Percentiles rank a stretch among this genome's conserved stretches.
Conservation (phyloP, 2,797 vertebrate genomes). For the Bothrops alternatus region DNA sequence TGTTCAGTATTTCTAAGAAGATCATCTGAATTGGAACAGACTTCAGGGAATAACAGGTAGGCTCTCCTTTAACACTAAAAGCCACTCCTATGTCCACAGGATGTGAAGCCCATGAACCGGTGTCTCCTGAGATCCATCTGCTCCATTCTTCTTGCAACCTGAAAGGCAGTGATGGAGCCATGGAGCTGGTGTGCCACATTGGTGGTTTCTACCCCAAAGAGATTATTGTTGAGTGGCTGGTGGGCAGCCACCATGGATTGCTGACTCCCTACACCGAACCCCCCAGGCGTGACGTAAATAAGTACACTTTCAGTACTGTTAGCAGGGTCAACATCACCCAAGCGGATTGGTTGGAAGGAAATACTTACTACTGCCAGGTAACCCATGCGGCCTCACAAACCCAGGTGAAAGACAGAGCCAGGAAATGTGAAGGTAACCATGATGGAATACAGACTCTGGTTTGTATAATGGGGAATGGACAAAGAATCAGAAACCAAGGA, state of each 20-base stretch:
- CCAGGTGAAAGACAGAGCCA: rapidly evolving
- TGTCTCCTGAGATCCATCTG: background rate
- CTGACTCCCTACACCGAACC: rapidly evolving
- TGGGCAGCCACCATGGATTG: rapidly evolving
- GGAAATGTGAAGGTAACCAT: conserved; percentile 49
- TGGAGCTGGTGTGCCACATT: conserved; percentile 48
- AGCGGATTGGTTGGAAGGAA: conserved; percentile 9
- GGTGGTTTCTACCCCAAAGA: background rate
- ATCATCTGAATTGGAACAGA: background rate
- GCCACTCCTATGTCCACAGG: background rate
- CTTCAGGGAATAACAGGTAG: background rate
- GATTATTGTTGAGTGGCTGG: conserved; percentile 42
- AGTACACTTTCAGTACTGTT: background rate
- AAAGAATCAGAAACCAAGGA: background rate
- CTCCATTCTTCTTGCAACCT: conserved; percentile 47
- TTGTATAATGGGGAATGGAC: background rate
- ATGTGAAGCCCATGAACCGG: background rate
- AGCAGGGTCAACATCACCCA: conserved; percentile 43
- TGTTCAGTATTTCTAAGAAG: background rate
- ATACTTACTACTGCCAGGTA: conserved; percentile 44
- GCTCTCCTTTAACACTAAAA: background rate
- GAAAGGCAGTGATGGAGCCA: rapidly evolving
- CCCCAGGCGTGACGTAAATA: background rate
- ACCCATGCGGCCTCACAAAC: background rate
- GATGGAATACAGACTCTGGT: background rate